A percentile compares a stretch with the other conserved stretches of the same genome.
Conservation (phyloP, 2,113 vertebrate genomes). For the Syngnathus floridae region DNA sequence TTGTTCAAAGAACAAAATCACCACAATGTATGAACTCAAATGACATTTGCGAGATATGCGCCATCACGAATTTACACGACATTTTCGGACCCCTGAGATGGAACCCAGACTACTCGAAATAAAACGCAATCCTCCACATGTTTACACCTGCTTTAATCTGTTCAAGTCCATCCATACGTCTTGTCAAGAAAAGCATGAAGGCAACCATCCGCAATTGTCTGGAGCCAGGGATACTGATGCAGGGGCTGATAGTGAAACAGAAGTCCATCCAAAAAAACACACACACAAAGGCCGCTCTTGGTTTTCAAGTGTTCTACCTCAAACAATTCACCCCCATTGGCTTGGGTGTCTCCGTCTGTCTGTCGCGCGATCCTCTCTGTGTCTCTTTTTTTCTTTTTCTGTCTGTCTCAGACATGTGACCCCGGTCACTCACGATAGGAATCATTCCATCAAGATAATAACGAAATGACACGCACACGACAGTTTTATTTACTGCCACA, state of each 20-base stretch:
- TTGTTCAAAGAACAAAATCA: too few species aligned
- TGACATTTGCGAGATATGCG: too few species aligned
- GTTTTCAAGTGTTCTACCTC: constrained; percentile 18
- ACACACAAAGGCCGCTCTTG: constrained; percentile 3
- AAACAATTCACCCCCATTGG: constrained; percentile 7
- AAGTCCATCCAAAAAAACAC: constrained; percentile 35
- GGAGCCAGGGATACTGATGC: constrained; percentile 66
- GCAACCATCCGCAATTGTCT: constrained; percentile 41
- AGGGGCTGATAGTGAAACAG: constrained; percentile 49
- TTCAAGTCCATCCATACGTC: constrained; percentile 12
- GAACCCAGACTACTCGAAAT: neutral
- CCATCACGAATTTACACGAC: too few species aligned
- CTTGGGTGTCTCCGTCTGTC: constrained; percentile 2
- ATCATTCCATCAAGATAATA: constrained; percentile 64
- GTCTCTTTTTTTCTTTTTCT: neutral
- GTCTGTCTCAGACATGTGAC: constrained; percentile 46
- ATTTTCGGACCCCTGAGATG: too few species aligned
- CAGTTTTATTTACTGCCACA: constrained; percentile 45
- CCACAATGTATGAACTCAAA: too few species aligned
- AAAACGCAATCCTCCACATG: neutral
- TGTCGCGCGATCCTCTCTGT: neutral
- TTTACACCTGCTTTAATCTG: constrained; percentile 30
- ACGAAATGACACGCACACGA: constrained; percentile 62
- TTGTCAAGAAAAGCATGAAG: constrained; percentile 19
- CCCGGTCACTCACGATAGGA: constrained; percentile 57